These are phyloP conservation scores for Ophioderma brevispina DNA, from an alignment of 35 echinoderm and acorn worm genomes.

Conservation along the genomic window DNA sequence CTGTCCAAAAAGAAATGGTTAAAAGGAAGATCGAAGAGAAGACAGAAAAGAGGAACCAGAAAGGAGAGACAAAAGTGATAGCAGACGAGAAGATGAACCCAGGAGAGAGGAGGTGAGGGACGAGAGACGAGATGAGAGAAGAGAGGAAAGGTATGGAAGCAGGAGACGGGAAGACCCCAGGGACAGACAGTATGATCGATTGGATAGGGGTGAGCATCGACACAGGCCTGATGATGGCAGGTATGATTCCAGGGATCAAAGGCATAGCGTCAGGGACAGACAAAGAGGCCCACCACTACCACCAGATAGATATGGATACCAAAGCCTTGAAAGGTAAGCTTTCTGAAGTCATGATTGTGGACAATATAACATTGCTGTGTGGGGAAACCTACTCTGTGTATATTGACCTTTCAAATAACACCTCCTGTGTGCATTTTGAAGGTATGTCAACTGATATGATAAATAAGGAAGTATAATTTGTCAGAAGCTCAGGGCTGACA, in stretches of 20 bases:
- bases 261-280: not conserved
- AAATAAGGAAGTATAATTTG: no score
- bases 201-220: not conserved
- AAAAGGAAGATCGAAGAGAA: constrained; percentile 12
- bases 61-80: constrained; percentile 1
- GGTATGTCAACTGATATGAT: no score
- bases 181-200: not conserved
- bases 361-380: no score
- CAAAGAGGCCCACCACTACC: constrained; percentile 22
- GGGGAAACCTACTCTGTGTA: no score
- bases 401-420: no score
- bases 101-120: not conserved
- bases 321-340: constrained; percentile 27
- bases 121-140: constrained; percentile 11
- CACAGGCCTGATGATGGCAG: constrained; percentile 5
- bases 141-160: not conserved
- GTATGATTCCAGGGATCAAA: not conserved
- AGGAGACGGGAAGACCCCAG: not conserved
- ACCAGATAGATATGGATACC: constrained; percentile 29
- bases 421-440: no score
- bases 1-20: not conserved
- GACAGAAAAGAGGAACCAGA: not conserved
- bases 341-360: no score
- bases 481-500: no score
- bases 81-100: not conserved